These are phyloP conservation scores for Plagodis pulveraria DNA, from an alignment of 2,888 invertebrate genomes.

Conservation along the genomic window DNA sequence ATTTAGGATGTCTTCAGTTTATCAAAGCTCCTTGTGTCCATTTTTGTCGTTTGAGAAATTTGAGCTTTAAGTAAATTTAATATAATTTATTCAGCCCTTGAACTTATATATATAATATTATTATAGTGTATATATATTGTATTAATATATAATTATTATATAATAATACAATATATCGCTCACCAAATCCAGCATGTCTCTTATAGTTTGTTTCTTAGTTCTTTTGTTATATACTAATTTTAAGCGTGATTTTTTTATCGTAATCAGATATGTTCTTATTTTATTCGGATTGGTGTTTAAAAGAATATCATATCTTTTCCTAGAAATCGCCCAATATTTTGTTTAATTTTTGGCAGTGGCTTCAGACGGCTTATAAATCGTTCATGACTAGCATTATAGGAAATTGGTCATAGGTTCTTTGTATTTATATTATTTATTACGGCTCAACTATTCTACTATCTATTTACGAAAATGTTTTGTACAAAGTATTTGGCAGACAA, in stretches of 20 bases:
- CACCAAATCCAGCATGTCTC: too few relatives aligned
- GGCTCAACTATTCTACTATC: neutral
- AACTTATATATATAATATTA: too few relatives aligned
- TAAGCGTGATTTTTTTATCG: too few relatives aligned
- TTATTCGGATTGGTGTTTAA: too few relatives aligned
- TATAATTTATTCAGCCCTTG: too few relatives aligned
- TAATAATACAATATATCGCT: too few relatives aligned
- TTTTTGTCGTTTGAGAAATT: neutral
- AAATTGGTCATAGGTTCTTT: constrained; percentile 5
- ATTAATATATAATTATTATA: too few relatives aligned
- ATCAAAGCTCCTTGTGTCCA: constrained; percentile 1
- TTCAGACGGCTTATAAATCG: neutral
- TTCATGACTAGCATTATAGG: constrained; percentile 6
- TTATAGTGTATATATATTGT: too few relatives aligned
- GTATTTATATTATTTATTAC: constrained; percentile 11
- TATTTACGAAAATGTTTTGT: neutral
- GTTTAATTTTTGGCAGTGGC: constrained; percentile 13
- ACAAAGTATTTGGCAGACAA: constrained; percentile 37
- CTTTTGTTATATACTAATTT: too few relatives aligned
- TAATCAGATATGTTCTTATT: too few relatives aligned
- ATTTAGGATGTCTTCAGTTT: constrained; percentile 9
- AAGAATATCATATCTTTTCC: neutral
- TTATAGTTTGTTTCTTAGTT: too few relatives aligned
- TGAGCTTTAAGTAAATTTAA: too few relatives aligned
- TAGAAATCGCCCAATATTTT: constrained; percentile 3